phyloP scores from a whole-genome alignment of 2,113 vertebrate species.

The Pachycephala philippinensis region DNA sequence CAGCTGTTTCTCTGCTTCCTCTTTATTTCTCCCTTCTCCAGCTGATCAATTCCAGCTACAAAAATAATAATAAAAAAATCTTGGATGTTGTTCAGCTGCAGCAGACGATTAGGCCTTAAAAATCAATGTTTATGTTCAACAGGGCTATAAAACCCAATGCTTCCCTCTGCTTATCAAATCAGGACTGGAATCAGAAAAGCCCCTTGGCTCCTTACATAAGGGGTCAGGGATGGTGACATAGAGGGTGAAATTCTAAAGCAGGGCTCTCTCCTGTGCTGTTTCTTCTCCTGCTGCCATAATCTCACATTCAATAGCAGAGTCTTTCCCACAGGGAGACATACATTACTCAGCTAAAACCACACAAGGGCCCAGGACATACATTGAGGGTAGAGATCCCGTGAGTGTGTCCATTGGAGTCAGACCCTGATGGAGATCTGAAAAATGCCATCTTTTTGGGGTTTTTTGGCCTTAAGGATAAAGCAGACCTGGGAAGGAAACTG shows the following conservation, averaged over 20 bases:
- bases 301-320: not conserved
- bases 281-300: not conserved
- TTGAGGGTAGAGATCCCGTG: rapidly evolving
- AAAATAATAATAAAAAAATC: conserved; percentile 8
- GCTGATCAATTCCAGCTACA: conserved; percentile 36
- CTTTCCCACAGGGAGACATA: not conserved
- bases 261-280: not conserved
- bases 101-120: conserved; percentile 43
- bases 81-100: conserved; percentile 28
- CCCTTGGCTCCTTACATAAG: not conserved
- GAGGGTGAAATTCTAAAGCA: not conserved
- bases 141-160: conserved; percentile 6
- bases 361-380: not conserved
- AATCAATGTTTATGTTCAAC: conserved; percentile 59
- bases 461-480: not conserved
- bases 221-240: not conserved
- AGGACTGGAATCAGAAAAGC: conserved; percentile 13
- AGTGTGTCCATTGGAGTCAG: not conserved
- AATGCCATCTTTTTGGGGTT: not conserved
- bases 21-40: not conserved
- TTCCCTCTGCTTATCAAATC: conserved; percentile 10
- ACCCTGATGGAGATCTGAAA: not conserved
- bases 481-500: not conserved
- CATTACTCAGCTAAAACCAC: not conserved
- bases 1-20: conserved; percentile 6